Evolutionary conservation across 2,888 invertebrate species (phyloP).

Genomic region (Amiota mariae): DNA sequence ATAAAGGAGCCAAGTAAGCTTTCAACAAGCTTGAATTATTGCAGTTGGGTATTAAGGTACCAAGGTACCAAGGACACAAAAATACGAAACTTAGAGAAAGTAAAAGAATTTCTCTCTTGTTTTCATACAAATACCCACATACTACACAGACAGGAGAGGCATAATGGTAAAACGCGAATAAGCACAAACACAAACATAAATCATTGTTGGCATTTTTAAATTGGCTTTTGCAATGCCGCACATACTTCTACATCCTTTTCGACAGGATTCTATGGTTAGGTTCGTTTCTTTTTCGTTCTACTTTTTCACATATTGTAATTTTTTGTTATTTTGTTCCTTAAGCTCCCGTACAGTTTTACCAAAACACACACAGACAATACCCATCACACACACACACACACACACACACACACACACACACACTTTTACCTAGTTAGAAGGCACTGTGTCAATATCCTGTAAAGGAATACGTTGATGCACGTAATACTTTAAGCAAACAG

Average conservation of each 20-base stretch:
- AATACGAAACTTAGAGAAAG: conserved; percentile 15
- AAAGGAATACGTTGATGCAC: conserved; percentile 34
- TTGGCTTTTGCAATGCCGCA: conserved; percentile 57
- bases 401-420: background rate
- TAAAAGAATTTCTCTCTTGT: conserved; percentile 17
- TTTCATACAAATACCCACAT: background rate
- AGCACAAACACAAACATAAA: conserved; percentile 53
- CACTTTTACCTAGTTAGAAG: background rate
- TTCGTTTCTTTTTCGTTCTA: background rate
- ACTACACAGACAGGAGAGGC: background rate
- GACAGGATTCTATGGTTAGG: background rate
- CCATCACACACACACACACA: conserved; percentile 5
- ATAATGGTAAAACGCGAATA: background rate
- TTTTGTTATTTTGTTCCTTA: conserved; percentile 37
- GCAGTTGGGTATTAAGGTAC: conserved; percentile 23
- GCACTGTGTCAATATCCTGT: conserved; percentile 33
- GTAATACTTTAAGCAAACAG: conserved; percentile 43
- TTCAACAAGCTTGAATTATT: conserved; percentile 47
- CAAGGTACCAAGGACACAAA: background rate
- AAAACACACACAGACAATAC: background rate
- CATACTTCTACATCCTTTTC: conserved; percentile 21
- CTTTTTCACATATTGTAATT: background rate
- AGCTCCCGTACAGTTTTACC: conserved; percentile 34
- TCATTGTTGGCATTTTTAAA: conserved; percentile 72
- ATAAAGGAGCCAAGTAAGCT: background rate